A percentile compares a stretch with the other conserved stretches of the same genome.
Conservation (phyloP, 2,888 invertebrate species). For the Mesochorus sp. region DNA sequence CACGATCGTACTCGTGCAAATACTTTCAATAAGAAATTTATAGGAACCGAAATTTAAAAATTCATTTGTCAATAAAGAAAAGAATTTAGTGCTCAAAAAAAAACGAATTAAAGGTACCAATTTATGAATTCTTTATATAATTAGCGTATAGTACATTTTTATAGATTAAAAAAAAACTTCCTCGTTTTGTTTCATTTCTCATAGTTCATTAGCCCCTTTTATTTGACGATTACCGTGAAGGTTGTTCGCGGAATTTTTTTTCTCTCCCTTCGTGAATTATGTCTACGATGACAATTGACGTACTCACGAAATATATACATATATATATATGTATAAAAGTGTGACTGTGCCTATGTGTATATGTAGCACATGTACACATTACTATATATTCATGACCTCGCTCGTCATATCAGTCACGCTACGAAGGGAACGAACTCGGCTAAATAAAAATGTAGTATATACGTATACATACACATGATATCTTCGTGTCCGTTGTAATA, state of each 20-base stretch:
- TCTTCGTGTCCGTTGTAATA: conserved; percentile 43
- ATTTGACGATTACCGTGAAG: not conserved
- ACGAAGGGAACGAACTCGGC: conserved; percentile 54
- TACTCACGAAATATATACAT: conserved; percentile 22
- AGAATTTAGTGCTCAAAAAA: too few relatives aligned
- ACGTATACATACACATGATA: not conserved
- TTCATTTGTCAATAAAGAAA: too few relatives aligned
- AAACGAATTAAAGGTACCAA: too few relatives aligned
- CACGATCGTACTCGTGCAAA: too few relatives aligned
- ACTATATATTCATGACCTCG: conserved; percentile 59
- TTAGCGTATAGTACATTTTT: not conserved
- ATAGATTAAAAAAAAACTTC: not conserved
- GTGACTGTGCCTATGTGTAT: not conserved
- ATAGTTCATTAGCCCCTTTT: not conserved
- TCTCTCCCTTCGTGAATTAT: conserved; percentile 47
- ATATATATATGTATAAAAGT: not conserved
- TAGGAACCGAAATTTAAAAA: too few relatives aligned
- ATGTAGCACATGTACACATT: not conserved
- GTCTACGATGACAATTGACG: conserved; percentile 60
- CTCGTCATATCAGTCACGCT: conserved; percentile 59
- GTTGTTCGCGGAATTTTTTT: conserved; percentile 35
- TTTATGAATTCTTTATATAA: too few relatives aligned
- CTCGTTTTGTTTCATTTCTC: not conserved
- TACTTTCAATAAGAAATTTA: too few relatives aligned
- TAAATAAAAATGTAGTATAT: conserved; percentile 52